Evolutionary conservation across 2,113 vertebrate genomes (phyloP), one percentile per base, ranked within the genome.

Genomic region (Corythornis cristatus): DNA sequence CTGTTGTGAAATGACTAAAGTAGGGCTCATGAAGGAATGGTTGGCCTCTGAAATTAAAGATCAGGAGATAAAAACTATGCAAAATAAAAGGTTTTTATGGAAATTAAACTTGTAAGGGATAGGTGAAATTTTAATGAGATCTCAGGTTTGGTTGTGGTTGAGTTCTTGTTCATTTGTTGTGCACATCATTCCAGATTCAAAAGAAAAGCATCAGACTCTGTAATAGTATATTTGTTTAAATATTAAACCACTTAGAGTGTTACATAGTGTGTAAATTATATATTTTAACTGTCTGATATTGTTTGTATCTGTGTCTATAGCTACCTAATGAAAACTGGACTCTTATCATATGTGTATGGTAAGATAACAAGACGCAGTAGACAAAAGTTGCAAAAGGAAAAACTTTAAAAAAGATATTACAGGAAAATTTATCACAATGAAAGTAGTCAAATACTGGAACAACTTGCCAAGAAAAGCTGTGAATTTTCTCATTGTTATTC

Each of bases 281-380:
- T 68, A 37, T 68, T 90, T 72, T 80, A 29, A 15, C 54, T 76
- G 15, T 28, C 54, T 74, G 18, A 81, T 89, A 53, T 15, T 23
- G 9, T 40, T 80, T 83, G 65, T 40, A 67, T 28, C 5, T 51
- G 12, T 74, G 4, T 74, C 51, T 81, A 79, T 26, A 46, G 11
- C 16, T 75, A 15, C 12, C 9, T 23, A 28, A 67, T 28, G 8
- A 58, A 16, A 93, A 71, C 1, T 8, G 14, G 17, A 26, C 12
- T 79, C 4, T 33, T 33, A 42, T 86, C 15, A 33, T 64, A 29
- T 11, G 5, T 40, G 6, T 29, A 33, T 0, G 1, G 5, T 21
- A 48, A 50, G 6, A 28, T 8, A 26, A 50, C 9, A 71, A 43
- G 42, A 62, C 13, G 6, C 3, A 31, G 15, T 6, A 62, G 31